Evolutionary conservation across 2,113 vertebrate species (phyloP).

Genomic region (Halcyon malimbica): DNA sequence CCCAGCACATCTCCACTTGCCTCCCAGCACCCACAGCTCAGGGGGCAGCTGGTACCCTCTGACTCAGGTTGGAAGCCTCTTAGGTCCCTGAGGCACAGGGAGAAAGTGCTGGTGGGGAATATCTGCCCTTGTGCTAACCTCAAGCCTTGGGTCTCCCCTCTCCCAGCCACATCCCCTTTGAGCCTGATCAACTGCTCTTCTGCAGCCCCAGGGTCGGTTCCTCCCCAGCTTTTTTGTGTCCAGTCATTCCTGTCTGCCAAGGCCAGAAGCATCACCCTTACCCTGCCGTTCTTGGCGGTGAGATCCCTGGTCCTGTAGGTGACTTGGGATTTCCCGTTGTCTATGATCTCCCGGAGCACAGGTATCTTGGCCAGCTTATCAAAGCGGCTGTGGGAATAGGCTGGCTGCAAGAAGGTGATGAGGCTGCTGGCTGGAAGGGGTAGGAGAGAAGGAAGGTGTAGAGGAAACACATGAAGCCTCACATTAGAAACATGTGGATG

Average conservation of each 20-base stretch:
- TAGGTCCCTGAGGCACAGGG: neutral
- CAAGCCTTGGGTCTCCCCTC: neutral
- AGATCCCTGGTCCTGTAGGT: slow-evolving; percentile 88
- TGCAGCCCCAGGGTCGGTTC: accelerated
- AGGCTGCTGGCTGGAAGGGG: slow-evolving; percentile 84
- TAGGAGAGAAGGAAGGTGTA: neutral
- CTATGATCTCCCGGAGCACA: slow-evolving; percentile 85
- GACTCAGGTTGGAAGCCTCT: neutral
- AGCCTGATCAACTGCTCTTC: neutral
- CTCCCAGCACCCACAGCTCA: neutral
- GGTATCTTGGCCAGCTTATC: slow-evolving; percentile 89
- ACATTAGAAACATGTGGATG: neutral
- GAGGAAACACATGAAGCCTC: neutral
- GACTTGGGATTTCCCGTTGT: slow-evolving; percentile 89
- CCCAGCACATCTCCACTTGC: neutral
- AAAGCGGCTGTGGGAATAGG: slow-evolving; percentile 83
- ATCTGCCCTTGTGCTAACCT: neutral
- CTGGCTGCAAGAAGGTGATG: slow-evolving; percentile 88
- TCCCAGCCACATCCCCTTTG: neutral
- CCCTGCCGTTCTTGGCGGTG: slow-evolving; percentile 89
- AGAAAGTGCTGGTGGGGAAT: neutral
- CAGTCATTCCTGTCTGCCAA: neutral
- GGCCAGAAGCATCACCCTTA: slow-evolving; percentile 45
- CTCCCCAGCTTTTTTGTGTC: neutral
- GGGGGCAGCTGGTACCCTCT: neutral